Conservation (phyloP, 2,888 invertebrate species). For the Cremastinae sp. region DNA sequence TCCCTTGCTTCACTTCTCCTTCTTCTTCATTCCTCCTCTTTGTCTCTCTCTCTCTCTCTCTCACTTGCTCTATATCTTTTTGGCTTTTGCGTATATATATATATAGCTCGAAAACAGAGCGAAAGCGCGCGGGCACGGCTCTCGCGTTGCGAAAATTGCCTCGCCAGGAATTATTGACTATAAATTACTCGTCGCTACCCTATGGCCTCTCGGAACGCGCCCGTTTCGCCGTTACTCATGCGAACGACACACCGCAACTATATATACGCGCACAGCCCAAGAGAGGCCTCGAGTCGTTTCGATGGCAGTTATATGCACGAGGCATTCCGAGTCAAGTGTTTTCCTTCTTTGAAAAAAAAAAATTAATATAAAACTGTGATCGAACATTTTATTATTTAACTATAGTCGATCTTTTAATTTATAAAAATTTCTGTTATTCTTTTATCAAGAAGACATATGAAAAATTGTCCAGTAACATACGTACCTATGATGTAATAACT, state of each 20-base stretch:
- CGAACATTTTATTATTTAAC: not conserved
- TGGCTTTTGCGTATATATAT: conserved; percentile 25
- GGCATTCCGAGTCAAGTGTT: not conserved
- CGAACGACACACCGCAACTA: conserved; percentile 67
- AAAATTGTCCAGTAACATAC: too few relatives aligned
- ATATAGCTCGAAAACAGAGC: conserved; percentile 52
- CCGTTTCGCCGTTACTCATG: conserved; percentile 73
- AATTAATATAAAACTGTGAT: too few relatives aligned
- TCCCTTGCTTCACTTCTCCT: conserved; percentile 14
- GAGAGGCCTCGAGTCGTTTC: conserved; percentile 62
- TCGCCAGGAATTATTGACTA: conserved; percentile 76
- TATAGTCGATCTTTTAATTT: not conserved
- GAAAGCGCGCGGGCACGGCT: conserved; percentile 67
- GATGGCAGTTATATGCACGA: conserved; percentile 20
- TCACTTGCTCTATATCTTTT: too few relatives aligned
- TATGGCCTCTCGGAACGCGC: conserved; percentile 65
- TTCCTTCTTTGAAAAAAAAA: too few relatives aligned
- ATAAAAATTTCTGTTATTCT: too few relatives aligned
- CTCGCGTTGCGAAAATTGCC: conserved; percentile 75
- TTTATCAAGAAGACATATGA: too few relatives aligned
- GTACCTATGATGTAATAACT: conserved; percentile 6
- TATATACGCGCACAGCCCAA: conserved; percentile 38
- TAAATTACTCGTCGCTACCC: conserved; percentile 72
- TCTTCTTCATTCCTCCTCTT: too few relatives aligned
- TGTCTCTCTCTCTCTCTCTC: conserved; percentile 41